Conservation (phyloP, 2,888 invertebrate species). For the Synanthedon tipuliformis region DNA sequence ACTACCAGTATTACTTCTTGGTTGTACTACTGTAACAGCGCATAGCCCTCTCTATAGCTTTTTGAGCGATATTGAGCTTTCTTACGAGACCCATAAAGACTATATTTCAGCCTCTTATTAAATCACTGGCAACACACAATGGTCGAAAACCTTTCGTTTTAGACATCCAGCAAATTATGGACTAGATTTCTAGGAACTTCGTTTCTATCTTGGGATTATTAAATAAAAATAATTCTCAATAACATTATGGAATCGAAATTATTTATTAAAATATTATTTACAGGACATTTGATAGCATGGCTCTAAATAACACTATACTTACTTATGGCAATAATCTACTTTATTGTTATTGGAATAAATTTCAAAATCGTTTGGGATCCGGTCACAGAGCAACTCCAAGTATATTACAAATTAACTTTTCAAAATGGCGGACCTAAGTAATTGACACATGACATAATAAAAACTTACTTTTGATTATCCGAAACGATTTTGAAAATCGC, state of each 20-base stretch:
- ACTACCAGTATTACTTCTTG: too few relatives aligned
- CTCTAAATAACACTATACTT: slow-evolving; percentile 21
- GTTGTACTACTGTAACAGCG: too few relatives aligned
- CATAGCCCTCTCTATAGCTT: too few relatives aligned
- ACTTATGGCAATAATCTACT: slow-evolving; percentile 36
- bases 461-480: neutral
- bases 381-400: neutral
- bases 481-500: neutral
- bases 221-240: slow-evolving; percentile 7
- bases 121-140: too few relatives aligned
- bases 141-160: too few relatives aligned
- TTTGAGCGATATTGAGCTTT: too few relatives aligned
- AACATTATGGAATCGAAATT: slow-evolving; percentile 44
- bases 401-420: neutral
- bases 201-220: too few relatives aligned
- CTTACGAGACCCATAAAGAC: too few relatives aligned
- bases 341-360: slow-evolving; percentile 3
- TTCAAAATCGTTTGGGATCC: slow-evolving; percentile 2
- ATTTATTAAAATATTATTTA: slow-evolving; percentile 50
- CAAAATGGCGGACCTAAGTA: neutral
- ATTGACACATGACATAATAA: neutral
- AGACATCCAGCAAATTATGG: too few relatives aligned
- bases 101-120: too few relatives aligned
- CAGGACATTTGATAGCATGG: slow-evolving; percentile 29
- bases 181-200: too few relatives aligned